Percentiles rank a stretch among this genome's conserved stretches.
These are phyloP conservation scores for Psittacara wagleri DNA, from an alignment of 2,113 vertebrate species.

Conservation along the genomic window DNA sequence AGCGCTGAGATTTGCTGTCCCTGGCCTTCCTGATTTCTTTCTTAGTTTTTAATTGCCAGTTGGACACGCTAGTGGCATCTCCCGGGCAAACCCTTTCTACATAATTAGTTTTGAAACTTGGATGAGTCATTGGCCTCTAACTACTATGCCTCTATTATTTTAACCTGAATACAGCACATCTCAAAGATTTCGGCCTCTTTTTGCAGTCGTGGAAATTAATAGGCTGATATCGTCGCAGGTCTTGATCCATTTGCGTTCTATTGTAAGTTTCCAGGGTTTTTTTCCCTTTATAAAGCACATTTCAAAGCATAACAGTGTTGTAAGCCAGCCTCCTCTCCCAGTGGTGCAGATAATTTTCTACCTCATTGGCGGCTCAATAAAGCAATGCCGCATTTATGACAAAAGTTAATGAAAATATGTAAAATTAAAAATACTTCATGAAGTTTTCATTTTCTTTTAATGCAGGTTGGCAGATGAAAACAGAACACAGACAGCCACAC, in stretches of 20 bases:
- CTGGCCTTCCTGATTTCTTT: not conserved
- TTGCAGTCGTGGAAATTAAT: not conserved
- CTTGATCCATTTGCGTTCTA: not conserved
- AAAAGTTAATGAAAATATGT: not conserved
- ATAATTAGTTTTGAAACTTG: conserved; percentile 59
- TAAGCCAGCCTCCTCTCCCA: not conserved
- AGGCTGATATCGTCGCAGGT: not conserved
- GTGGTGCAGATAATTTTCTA: not conserved
- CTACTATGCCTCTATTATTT: conserved; percentile 36
- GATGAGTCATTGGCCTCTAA: conserved; percentile 40
- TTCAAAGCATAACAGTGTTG: not conserved
- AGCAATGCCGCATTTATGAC: not conserved
- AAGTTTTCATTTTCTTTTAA: not conserved
- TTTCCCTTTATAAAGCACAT: not conserved
- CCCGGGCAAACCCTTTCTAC: conserved; percentile 27
- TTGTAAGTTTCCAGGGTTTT: not conserved
- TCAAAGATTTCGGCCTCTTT: conserved; percentile 25
- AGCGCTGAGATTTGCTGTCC: not conserved
- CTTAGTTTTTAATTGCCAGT: conserved; percentile 41
- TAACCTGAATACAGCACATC: not conserved
- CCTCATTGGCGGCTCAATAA: conserved; percentile 8
- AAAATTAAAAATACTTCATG: not conserved
- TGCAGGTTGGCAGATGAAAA: not conserved
- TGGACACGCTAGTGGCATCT: conserved; percentile 29
- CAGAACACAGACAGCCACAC: not conserved